Evolutionary conservation across 2,113 vertebrate genomes (phyloP).

Genomic region (Crypturellus undulatus): DNA sequence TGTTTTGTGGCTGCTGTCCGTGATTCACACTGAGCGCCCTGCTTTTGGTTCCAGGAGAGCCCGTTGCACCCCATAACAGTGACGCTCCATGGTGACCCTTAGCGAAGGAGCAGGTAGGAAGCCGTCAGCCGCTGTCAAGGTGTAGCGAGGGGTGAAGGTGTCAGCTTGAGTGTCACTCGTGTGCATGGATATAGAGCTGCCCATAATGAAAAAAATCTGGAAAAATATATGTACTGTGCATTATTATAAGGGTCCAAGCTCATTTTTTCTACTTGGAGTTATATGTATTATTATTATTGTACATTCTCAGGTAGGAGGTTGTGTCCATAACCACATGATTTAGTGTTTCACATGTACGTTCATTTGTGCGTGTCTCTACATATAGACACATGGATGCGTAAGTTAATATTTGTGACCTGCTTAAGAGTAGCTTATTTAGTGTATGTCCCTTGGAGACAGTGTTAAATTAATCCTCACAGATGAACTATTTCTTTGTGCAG

Average conservation of each 20-base stretch:
- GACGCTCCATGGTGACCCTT: rapidly evolving
- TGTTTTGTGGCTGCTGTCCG: rapidly evolving
- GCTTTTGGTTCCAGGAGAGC: not conserved
- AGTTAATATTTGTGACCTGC: not conserved
- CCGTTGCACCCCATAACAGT: rapidly evolving
- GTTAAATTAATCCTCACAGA: not conserved
- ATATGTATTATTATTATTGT: no score
- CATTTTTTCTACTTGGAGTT: not conserved
- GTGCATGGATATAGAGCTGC: not conserved
- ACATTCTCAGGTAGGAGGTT: not conserved
- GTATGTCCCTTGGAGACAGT: not conserved
- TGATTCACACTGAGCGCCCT: rapidly evolving
- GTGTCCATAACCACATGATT: rapidly evolving
- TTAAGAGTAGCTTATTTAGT: not conserved
- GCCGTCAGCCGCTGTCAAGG: rapidly evolving
- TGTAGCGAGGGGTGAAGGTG: not conserved
- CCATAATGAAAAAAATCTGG: rapidly evolving
- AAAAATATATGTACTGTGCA: rapidly evolving
- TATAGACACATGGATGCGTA: no score
- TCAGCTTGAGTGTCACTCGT: not conserved
- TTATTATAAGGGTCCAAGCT: not conserved
- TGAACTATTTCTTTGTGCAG: not conserved
- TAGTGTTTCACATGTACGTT: rapidly evolving
- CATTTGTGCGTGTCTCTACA: rapidly evolving
- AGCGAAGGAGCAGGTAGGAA: rapidly evolving